Conservation (phyloP, 2,888 invertebrate species). For the Caenorhabditis parvicauda region DNA sequence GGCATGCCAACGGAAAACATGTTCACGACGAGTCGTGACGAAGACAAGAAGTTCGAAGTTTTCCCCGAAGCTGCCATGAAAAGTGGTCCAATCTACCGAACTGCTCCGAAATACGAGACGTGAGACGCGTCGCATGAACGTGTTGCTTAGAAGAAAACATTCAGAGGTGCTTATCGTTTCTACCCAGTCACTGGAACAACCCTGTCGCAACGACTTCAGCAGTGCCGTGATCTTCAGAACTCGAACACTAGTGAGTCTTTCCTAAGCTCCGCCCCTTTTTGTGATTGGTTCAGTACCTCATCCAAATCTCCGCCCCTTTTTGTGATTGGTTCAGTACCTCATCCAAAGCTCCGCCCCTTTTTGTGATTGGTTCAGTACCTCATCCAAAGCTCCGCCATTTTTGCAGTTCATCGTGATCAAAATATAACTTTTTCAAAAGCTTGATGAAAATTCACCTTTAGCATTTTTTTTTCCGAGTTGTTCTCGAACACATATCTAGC, state of each 20-base stretch:
- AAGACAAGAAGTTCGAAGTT: slow-evolving; percentile 59
- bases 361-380: too few species aligned
- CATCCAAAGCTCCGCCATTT: too few species aligned
- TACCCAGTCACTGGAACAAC: slow-evolving; percentile 52
- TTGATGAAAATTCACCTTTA: too few species aligned
- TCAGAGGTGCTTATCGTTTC: slow-evolving; percentile 49
- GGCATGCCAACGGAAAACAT: slow-evolving; percentile 59
- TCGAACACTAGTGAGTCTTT: slow-evolving; percentile 17
- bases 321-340: too few species aligned
- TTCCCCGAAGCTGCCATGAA: slow-evolving; percentile 60
- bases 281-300: too few species aligned
- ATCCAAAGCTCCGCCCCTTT: too few species aligned
- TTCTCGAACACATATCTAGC: too few species aligned
- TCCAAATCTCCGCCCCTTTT: too few species aligned
- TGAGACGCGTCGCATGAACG: slow-evolving; percentile 7
- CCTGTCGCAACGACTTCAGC: slow-evolving; percentile 50
- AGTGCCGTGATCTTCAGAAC: slow-evolving; percentile 49
- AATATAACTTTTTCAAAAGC: too few species aligned
- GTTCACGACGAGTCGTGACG: slow-evolving; percentile 55
- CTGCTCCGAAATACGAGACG: slow-evolving; percentile 53
- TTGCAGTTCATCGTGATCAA: too few species aligned
- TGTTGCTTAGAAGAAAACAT: neutral
- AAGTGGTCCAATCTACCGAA: slow-evolving; percentile 52
- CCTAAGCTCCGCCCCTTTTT: neutral
- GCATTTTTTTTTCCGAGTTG: too few species aligned